Conservation (phyloP, 53 echinoderm and acorn worm species). For the Apostichopus leukothele region DNA sequence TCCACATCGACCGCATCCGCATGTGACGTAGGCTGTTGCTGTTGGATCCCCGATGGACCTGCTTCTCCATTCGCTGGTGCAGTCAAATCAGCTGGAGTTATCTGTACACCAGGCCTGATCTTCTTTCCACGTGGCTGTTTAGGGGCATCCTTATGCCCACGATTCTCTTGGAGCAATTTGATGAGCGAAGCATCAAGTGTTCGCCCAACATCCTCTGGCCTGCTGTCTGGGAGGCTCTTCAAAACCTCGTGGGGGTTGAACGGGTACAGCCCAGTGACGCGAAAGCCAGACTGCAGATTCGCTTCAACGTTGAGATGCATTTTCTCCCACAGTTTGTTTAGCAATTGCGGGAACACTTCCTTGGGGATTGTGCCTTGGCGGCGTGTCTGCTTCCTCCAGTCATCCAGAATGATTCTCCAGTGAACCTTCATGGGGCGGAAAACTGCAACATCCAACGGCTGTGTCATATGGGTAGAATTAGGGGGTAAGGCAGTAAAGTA, state of each 20-base stretch:
- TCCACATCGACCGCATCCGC: neutral
- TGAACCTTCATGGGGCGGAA: conserved; percentile 20
- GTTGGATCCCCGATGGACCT: neutral
- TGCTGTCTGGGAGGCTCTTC: neutral
- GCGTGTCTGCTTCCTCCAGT: conserved; percentile 2
- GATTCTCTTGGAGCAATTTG: neutral
- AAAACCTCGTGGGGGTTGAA: neutral
- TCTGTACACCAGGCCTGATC: neutral
- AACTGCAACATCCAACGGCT: conserved; percentile 49
- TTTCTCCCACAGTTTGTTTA: neutral
- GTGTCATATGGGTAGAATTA: conserved; percentile 38
- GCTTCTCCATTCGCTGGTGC: neutral
- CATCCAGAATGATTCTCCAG: neutral
- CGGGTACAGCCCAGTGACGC: neutral
- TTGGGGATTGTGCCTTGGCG: conserved; percentile 30
- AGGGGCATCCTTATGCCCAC: neutral
- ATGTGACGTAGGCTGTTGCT: neutral
- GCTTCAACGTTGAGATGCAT: neutral
- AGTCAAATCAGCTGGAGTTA: neutral
- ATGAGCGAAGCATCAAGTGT: neutral
- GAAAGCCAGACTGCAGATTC: conserved; percentile 17
- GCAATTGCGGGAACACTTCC: neutral
- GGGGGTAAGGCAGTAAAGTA: conserved; percentile 27
- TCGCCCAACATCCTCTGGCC: neutral
- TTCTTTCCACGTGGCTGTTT: neutral